Evolutionary conservation across 2,797 vertebrate genomes (phyloP).

Genomic region (Epinephelus malabaricus): DNA sequence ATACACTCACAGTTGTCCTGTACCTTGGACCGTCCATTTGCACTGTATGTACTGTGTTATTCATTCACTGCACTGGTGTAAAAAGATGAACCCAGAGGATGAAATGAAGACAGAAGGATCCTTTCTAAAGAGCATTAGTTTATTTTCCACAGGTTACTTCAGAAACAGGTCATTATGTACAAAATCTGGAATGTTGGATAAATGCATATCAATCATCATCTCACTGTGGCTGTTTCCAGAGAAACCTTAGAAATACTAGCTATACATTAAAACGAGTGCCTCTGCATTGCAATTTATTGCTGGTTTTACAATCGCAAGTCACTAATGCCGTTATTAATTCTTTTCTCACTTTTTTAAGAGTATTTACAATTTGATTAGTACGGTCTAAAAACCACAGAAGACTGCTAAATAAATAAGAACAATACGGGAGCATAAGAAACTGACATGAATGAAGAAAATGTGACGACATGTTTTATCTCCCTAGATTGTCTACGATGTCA

Average conservation of each 20-base stretch:
- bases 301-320: constrained; percentile 89
- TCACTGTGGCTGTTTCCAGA: constrained; percentile 86
- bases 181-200: constrained; percentile 97
- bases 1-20: too few relatives aligned
- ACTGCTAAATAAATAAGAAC: constrained; percentile 91
- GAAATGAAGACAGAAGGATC: constrained; percentile 37
- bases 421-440: constrained; percentile 76
- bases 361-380: constrained; percentile 92
- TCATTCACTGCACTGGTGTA: background rate
- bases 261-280: constrained; percentile 88
- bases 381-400: constrained; percentile 83
- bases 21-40: background rate
- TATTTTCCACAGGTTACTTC: constrained; percentile 93
- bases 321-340: constrained; percentile 87
- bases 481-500: constrained; percentile 79
- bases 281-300: constrained; percentile 93
- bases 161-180: constrained; percentile 95
- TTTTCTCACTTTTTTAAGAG: constrained; percentile 69
- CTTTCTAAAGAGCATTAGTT: constrained; percentile 93
- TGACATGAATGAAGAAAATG: constrained; percentile 85
- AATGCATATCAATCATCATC: constrained; percentile 90
- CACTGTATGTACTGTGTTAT: background rate
- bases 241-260: constrained; percentile 85
- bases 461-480: constrained; percentile 63
- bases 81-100: background rate